Percentiles rank a stretch among this genome's conserved stretches.
phyloP scores from a whole-genome alignment of 37 sponge, comb jelly and placozoan genomes.

The Oopsacas minuta region DNA sequence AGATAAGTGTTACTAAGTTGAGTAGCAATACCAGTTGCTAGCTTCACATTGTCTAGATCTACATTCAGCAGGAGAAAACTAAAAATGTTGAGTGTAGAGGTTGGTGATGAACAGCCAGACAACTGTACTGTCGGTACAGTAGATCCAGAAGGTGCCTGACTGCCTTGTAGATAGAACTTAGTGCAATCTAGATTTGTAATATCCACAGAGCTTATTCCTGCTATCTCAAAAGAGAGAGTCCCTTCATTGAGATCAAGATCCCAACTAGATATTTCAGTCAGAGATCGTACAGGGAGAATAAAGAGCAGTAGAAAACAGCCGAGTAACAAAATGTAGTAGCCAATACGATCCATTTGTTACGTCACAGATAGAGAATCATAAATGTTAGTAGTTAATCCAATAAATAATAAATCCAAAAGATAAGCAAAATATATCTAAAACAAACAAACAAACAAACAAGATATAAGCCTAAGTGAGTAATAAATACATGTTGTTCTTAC shows the following conservation, averaged over 20 bases:
- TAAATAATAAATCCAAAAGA: not conserved
- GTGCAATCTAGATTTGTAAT: not conserved
- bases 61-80: not conserved
- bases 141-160: not conserved
- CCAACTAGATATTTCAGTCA: not conserved
- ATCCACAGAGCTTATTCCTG: not conserved
- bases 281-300: not conserved
- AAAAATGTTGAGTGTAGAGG: not conserved
- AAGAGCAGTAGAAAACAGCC: not conserved
- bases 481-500: not conserved
- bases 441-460: not conserved
- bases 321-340: not conserved
- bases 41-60: constrained; percentile 57
- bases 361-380: not conserved
- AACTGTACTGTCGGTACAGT: not conserved
- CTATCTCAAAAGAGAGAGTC: not conserved
- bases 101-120: not conserved
- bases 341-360: not conserved
- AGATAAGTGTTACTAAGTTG: constrained; percentile 40
- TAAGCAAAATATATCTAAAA: not conserved
- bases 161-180: not conserved
- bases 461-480: not conserved
- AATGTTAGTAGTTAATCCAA: not conserved
- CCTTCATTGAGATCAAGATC: not conserved
- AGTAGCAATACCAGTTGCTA: constrained; percentile 48